These are phyloP conservation scores for Astropecten irregularis DNA, from an alignment of 53 echinoderm and acorn worm species.

Conservation along the genomic window DNA sequence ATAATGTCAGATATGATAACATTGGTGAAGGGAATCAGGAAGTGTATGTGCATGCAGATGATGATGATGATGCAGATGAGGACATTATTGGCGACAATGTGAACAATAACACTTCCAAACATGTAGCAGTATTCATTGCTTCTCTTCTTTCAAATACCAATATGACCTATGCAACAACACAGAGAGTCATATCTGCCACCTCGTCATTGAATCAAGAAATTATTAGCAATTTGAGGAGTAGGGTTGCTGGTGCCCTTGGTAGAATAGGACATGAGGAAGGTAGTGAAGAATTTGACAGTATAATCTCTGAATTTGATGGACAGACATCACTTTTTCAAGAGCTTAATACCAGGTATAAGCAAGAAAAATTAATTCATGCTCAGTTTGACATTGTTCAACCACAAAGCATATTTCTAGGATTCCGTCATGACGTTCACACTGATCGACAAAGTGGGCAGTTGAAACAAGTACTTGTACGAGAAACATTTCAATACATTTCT, in stretches of 20 bases:
- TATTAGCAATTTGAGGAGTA: background rate
- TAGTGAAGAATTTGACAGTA: background rate
- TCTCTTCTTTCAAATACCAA: constrained; percentile 10
- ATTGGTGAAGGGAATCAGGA: background rate
- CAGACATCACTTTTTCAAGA: background rate
- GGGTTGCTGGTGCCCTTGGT: background rate
- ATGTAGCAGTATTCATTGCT: background rate
- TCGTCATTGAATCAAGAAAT: background rate
- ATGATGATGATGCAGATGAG: background rate
- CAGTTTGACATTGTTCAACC: constrained; percentile 3
- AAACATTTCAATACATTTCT: constrained; percentile 18
- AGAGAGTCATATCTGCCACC: constrained; percentile 13
- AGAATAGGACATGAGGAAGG: background rate
- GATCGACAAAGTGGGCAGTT: constrained; percentile 2
- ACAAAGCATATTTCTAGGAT: background rate
- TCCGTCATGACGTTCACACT: constrained; percentile 18
- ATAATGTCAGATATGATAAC: background rate
- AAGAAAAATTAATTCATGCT: constrained; percentile 3
- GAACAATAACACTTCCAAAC: background rate
- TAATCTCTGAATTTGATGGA: constrained; percentile 1
- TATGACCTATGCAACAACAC: constrained; percentile 15
- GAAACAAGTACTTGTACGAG: constrained; percentile 9
- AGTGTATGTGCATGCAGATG: background rate
- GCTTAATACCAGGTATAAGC: constrained; percentile 4
- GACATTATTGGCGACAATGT: background rate